Conservation (phyloP, 2,113 vertebrate genomes). For the Otocyon megalotis region DNA sequence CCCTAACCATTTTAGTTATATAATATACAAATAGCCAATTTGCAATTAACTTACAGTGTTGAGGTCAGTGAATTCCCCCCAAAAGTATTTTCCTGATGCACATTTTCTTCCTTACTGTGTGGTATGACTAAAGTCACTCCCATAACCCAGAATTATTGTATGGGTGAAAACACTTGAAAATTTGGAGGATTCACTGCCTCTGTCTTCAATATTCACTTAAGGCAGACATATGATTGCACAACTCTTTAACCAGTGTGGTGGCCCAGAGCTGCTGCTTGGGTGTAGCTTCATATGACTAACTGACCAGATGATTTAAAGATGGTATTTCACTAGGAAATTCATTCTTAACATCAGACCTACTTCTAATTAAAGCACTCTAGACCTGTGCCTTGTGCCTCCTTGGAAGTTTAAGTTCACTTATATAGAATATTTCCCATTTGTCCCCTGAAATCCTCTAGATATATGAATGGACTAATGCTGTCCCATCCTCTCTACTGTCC, state of each 20-base stretch:
- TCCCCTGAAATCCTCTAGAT: neutral
- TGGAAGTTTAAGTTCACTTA: neutral
- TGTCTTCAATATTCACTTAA: neutral
- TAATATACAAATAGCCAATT: neutral
- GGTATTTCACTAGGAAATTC: neutral
- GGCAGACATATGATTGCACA: neutral
- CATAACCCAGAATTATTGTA: neutral
- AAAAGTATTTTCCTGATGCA: conserved; percentile 20
- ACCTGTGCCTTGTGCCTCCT: neutral
- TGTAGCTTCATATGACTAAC: conserved; percentile 2
- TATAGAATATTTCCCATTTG: neutral
- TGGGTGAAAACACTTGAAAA: neutral
- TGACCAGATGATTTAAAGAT: neutral
- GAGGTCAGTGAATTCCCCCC: neutral
- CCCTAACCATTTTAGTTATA: neutral
- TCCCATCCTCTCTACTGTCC: accelerated
- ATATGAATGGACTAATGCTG: neutral
- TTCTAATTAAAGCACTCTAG: conserved; percentile 23
- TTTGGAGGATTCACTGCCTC: neutral
- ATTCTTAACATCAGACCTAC: neutral
- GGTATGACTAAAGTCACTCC: neutral
- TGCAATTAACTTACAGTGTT: conserved; percentile 52
- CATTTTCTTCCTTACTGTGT: conserved; percentile 42
- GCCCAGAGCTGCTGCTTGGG: neutral
- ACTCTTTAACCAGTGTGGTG: neutral